Percentiles rank a stretch among this genome's conserved stretches.
Evolutionary conservation across 2,888 invertebrate species (phyloP).

Genomic region (Amphipyra berbera): DNA sequence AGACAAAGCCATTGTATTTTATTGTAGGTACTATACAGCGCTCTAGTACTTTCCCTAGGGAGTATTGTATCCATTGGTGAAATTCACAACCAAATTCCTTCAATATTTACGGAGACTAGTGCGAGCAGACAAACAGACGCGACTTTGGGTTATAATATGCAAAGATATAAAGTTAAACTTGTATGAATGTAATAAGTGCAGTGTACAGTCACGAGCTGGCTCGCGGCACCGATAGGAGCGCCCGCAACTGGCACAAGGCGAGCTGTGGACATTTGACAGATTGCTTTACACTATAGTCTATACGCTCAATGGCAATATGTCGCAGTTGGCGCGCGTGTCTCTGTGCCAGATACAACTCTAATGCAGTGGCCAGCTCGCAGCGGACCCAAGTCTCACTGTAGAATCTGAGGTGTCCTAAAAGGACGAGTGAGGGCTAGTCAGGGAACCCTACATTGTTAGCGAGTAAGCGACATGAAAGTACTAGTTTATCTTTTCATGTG

Average conservation of each 20-base stretch:
- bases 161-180: not conserved
- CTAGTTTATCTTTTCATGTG: too few species aligned
- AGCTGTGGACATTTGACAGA: slow-evolving; percentile 61
- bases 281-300: not conserved
- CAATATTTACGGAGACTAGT: not conserved
- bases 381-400: too few species aligned
- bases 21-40: too few species aligned
- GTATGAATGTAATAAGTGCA: not conserved
- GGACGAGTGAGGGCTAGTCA: too few species aligned
- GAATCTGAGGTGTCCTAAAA: too few species aligned
- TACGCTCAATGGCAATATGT: not conserved
- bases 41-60: too few species aligned
- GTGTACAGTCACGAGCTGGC: not conserved
- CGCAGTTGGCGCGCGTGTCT: not conserved
- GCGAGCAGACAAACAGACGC: not conserved
- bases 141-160: not conserved
- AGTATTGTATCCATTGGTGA: too few species aligned
- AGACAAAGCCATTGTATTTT: too few species aligned
- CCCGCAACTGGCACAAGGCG: slow-evolving; percentile 63
- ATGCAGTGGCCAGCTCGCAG: too few species aligned
- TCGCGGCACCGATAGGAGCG: not conserved
- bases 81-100: not conserved
- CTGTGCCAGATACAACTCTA: too few species aligned
- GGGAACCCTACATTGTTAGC: too few species aligned
- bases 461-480: too few species aligned